Conservation (phyloP, 2,888 invertebrate genomes). For the Mongoloraphidia duomilia region DNA sequence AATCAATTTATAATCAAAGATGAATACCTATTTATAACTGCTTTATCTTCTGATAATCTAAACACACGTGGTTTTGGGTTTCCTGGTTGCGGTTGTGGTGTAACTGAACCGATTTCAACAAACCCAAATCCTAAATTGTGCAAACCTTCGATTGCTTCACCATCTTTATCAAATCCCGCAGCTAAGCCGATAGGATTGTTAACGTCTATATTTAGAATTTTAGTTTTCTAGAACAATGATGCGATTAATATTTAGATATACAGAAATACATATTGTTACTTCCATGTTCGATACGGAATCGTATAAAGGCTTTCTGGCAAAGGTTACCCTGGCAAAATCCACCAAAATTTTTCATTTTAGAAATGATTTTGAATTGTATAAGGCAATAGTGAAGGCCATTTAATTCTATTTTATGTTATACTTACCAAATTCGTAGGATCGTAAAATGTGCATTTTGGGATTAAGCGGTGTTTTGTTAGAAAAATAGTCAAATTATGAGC, state of each 20-base stretch:
- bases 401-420: constrained; percentile 4
- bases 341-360: no score
- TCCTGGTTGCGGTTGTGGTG: constrained; percentile 84
- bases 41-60: constrained; percentile 66
- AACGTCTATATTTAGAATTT: constrained; percentile 56
- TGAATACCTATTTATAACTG: constrained; percentile 74
- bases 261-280: no score
- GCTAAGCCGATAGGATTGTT: constrained; percentile 93
- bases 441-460: constrained; percentile 41
- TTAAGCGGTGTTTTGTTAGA: constrained; percentile 59
- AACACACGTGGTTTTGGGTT: constrained; percentile 91
- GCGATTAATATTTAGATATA: constrained; percentile 1
- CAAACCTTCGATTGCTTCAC: constrained; percentile 74
- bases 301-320: no score
- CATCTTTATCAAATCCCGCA: constrained; percentile 97
- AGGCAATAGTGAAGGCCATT: not conserved
- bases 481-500: constrained; percentile 68
- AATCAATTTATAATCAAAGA: no score
- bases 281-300: no score
- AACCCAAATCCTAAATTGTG: constrained; percentile 83
- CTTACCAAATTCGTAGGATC: constrained; percentile 54
- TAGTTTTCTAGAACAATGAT: constrained; percentile 41
- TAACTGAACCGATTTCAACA: constrained; percentile 92
- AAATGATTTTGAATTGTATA: no score
- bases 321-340: no score